Evolutionary conservation across 37 sponge, comb jelly and placozoan genomes (phyloP).

Genomic region (Aphrocallistes beatrix): DNA sequence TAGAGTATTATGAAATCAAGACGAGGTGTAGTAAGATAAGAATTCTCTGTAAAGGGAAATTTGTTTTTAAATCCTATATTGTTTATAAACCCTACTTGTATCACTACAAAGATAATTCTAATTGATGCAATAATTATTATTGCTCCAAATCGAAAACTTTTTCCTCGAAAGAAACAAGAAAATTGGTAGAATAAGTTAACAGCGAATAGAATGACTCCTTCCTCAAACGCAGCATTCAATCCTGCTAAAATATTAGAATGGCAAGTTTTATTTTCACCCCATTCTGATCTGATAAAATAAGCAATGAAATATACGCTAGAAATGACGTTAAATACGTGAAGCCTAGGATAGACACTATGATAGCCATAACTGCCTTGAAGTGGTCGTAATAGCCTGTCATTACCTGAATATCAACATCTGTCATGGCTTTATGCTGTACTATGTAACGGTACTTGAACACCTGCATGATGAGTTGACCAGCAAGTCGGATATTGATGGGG

Average conservation of each 20-base stretch:
- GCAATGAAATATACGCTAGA: neutral
- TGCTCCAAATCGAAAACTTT: neutral
- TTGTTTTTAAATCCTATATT: neutral
- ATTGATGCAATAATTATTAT: neutral
- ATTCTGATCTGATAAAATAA: neutral
- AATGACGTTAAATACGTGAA: neutral
- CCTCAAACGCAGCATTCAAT: neutral
- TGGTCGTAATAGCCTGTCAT: neutral
- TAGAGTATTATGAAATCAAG: neutral
- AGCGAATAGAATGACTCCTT: neutral
- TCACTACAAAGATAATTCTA: neutral
- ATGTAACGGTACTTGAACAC: neutral
- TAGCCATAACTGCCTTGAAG: neutral
- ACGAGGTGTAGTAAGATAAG: neutral
- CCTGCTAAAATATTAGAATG: neutral
- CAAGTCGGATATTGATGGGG: neutral
- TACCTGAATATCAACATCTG: neutral
- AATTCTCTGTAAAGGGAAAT: neutral
- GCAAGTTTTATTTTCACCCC: neutral
- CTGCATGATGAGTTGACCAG: neutral
- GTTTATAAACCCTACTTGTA: too few species aligned
- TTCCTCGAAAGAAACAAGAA: neutral
- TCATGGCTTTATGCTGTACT: neutral
- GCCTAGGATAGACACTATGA: neutral
- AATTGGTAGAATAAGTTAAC: neutral